Conservation (phyloP, 1,140 invertebrate genomes). For the Cheumatopsyche charites region DNA sequence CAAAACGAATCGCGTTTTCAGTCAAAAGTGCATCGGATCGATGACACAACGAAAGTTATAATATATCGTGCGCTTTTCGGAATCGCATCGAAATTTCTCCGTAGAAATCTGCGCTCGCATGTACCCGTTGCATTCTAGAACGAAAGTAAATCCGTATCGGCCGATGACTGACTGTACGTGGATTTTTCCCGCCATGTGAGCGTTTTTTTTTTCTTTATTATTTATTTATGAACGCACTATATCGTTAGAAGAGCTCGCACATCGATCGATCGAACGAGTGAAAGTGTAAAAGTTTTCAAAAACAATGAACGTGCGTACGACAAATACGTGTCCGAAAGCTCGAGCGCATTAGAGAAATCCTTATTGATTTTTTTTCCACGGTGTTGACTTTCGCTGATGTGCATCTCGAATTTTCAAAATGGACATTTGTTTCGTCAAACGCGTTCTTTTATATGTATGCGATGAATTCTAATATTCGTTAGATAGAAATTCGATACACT, state of each 20-base stretch:
- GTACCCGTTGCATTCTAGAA: neutral
- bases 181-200: neutral
- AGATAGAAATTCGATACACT: too few relatives aligned
- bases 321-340: conserved; percentile 14
- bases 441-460: too few relatives aligned
- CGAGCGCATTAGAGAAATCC: conserved; percentile 16
- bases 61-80: conserved; percentile 3
- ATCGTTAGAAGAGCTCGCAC: too few relatives aligned
- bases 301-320: conserved; percentile 20
- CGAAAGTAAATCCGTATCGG: conserved; percentile 17
- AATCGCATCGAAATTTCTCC: conserved; percentile 5
- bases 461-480: too few relatives aligned
- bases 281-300: conserved; percentile 21
- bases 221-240: too few relatives aligned
- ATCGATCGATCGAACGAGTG: conserved; percentile 9
- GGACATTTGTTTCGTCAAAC: neutral
- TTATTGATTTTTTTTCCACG: neutral
- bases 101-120: conserved; percentile 1
- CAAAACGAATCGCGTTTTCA: too few relatives aligned
- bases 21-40: neutral
- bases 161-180: neutral
- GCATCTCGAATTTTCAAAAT: conserved; percentile 11
- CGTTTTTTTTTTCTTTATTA: too few relatives aligned
- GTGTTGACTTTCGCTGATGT: conserved; percentile 14
- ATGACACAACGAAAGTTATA: conserved; percentile 6